These are phyloP conservation scores for Mesopsocus fuscifrons DNA, from an alignment of 2,888 invertebrate genomes.

Conservation along the genomic window DNA sequence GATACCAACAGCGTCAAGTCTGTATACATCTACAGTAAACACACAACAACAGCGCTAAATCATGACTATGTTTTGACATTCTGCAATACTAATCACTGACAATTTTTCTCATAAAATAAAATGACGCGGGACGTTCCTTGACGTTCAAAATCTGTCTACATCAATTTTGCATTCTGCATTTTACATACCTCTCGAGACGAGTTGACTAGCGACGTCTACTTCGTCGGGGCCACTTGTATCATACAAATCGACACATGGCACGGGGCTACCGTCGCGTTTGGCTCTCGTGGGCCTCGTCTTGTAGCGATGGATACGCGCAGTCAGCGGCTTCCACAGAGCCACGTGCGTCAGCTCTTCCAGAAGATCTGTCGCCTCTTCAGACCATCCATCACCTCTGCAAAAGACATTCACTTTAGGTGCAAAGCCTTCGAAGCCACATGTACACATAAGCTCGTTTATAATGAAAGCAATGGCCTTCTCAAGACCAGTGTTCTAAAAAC, in stretches of 20 bases:
- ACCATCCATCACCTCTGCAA: conserved; percentile 34
- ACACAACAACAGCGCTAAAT: too few relatives aligned
- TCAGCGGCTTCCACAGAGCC: conserved; percentile 58
- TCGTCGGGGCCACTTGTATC: conserved; percentile 44
- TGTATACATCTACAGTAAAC: too few relatives aligned
- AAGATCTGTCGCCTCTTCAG: conserved; percentile 37
- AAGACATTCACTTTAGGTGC: conserved; percentile 6
- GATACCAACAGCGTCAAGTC: too few relatives aligned
- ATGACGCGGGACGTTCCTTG: too few relatives aligned
- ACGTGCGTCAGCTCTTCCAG: conserved; percentile 53
- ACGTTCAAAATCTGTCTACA: too few relatives aligned
- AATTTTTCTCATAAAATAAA: too few relatives aligned
- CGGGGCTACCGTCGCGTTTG: conserved; percentile 27
- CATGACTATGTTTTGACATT: too few relatives aligned
- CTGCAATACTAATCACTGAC: too few relatives aligned
- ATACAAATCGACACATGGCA: conserved; percentile 58
- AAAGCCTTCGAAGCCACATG: not conserved
- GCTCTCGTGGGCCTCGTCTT: conserved; percentile 22
- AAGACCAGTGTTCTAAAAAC: not conserved
- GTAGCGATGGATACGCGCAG: conserved; percentile 56
- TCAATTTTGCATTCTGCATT: too few relatives aligned
- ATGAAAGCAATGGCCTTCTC: conserved; percentile 2
- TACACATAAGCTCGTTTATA: not conserved
- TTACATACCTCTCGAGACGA: conserved; percentile 26
- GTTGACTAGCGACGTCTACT: conserved; percentile 37